Evolutionary conservation across 2,888 invertebrate genomes (phyloP).

Genomic region (Galerucella calmariensis): DNA sequence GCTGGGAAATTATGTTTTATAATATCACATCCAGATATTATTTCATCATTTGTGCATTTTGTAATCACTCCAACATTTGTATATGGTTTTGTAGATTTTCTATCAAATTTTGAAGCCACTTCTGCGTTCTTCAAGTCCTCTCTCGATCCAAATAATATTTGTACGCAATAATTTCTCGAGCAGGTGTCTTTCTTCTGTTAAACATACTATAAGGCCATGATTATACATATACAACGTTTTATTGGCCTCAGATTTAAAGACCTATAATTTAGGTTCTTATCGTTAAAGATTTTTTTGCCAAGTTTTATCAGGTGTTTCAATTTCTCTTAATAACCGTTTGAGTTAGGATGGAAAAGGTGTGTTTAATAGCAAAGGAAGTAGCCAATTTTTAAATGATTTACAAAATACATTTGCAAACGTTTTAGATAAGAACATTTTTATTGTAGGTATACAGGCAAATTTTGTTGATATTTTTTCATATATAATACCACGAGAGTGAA

Average conservation of each 20-base stretch:
- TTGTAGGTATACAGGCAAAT: background rate
- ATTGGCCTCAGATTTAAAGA: conserved; percentile 46
- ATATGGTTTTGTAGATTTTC: too few species aligned
- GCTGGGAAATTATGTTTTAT: too few species aligned
- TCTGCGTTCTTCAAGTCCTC: conserved; percentile 18
- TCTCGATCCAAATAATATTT: conserved; percentile 28
- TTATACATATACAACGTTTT: conserved; percentile 44
- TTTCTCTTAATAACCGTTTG: conserved; percentile 15
- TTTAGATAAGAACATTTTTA: background rate
- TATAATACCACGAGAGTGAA: too few species aligned
- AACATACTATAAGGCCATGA: conserved; percentile 39
- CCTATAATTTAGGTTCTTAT: conserved; percentile 46
- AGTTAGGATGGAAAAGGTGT: background rate
- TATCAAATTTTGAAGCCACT: background rate
- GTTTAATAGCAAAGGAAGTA: background rate
- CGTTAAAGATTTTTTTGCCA: conserved; percentile 55
- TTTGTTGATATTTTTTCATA: too few species aligned
- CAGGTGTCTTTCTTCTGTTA: conserved; percentile 42
- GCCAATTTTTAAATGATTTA: background rate
- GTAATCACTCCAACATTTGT: too few species aligned
- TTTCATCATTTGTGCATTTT: too few species aligned
- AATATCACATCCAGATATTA: too few species aligned
- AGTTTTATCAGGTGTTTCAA: conserved; percentile 40
- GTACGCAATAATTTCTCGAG: conserved; percentile 42
- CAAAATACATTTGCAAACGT: background rate